These are phyloP conservation scores for Drosophila quinaria DNA, from an alignment of 2,888 invertebrate species.

Conservation along the genomic window DNA sequence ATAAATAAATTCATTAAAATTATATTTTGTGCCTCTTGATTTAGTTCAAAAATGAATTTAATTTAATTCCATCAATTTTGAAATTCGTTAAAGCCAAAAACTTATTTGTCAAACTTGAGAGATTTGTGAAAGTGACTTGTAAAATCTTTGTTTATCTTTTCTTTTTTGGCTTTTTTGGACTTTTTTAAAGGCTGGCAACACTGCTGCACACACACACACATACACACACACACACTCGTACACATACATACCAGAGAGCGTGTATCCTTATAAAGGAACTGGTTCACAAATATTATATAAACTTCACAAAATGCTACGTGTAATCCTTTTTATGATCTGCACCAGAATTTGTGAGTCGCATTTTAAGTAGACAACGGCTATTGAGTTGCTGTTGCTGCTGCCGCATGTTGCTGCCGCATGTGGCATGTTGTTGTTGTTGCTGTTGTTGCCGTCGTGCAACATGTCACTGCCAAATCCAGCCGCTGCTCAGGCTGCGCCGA, in stretches of 20 bases:
- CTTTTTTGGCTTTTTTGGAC: no score
- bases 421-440: conserved; percentile 16
- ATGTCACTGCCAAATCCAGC: conserved; percentile 83
- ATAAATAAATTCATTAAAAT: no score
- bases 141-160: no score
- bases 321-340: conserved; percentile 81
- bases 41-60: no score
- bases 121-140: no score
- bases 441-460: conserved; percentile 43
- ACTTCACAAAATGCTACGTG: conserved; percentile 76
- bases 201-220: conserved; percentile 14
- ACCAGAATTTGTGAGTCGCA: conserved; percentile 70
- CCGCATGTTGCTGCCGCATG: conserved; percentile 16
- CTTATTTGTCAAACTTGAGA: no score
- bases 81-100: no score
- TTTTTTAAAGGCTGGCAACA: no score
- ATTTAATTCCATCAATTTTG: no score
- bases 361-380: conserved; percentile 61
- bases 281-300: conserved; percentile 42
- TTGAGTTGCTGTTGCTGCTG: conserved; percentile 18
- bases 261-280: conserved; percentile 53
- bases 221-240: background rate
- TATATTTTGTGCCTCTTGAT: no score
- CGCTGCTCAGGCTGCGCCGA: conserved; percentile 74
- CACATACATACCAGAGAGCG: conserved; percentile 10